A percentile compares a stretch with the other conserved stretches of the same genome.
Conservation (phyloP, 1,140 invertebrate species). For the Hestina assimilis region DNA sequence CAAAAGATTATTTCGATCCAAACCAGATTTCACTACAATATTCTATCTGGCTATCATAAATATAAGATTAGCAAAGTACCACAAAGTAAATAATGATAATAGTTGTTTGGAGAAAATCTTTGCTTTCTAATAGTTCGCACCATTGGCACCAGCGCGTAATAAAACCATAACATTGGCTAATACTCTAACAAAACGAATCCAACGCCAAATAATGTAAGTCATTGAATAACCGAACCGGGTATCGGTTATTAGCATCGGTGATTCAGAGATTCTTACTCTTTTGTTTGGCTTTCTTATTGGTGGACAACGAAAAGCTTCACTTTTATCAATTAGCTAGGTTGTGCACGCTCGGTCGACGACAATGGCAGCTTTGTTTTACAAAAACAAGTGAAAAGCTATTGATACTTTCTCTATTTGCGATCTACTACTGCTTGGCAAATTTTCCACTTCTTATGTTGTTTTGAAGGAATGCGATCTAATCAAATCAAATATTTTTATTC, state of each 20-base stretch:
- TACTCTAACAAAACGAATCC: slow-evolving; percentile 23
- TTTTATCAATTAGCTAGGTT: slow-evolving; percentile 70
- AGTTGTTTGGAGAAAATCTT: neutral
- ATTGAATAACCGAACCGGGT: slow-evolving; percentile 26
- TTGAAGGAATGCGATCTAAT: neutral
- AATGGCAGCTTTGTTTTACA: slow-evolving; percentile 56
- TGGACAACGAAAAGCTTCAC: slow-evolving; percentile 60
- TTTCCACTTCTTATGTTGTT: neutral
- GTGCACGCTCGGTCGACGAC: slow-evolving; percentile 46
- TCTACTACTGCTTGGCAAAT: slow-evolving; percentile 42
- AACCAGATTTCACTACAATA: neutral
- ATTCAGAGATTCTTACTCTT: slow-evolving; percentile 47
- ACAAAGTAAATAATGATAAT: slow-evolving; percentile 2
- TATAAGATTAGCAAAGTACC: neutral
- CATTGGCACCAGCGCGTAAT: slow-evolving; percentile 14
- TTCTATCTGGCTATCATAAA: neutral
- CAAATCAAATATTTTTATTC: too few relatives aligned
- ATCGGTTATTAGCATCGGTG: slow-evolving; percentile 33
- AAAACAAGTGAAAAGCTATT: slow-evolving; percentile 61
- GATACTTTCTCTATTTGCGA: slow-evolving; percentile 40
- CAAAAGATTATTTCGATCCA: slow-evolving; percentile 13
- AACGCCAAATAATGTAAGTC: slow-evolving; percentile 24
- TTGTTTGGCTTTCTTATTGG: slow-evolving; percentile 65
- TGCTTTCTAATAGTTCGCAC: slow-evolving; percentile 20
- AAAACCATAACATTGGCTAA: slow-evolving; percentile 31